A percentile compares a stretch with the other conserved stretches of the same genome.
These are phyloP conservation scores for Florisuga fusca DNA, from an alignment of 2,797 vertebrate species.

Conservation along the genomic window DNA sequence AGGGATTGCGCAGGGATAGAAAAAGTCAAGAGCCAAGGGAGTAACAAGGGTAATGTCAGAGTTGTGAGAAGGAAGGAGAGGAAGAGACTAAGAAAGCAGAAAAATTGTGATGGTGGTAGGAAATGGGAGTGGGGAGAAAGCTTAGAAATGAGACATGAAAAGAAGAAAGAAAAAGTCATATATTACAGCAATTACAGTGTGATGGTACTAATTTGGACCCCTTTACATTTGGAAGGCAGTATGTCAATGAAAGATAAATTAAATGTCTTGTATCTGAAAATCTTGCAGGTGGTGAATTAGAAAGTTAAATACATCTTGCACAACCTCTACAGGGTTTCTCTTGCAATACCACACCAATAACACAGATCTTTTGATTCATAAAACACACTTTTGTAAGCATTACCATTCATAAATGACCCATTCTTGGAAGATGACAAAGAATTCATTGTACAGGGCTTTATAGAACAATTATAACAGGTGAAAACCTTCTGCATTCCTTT, in stretches of 20 bases:
- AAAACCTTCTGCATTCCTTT: constrained; percentile 81
- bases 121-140: background rate
- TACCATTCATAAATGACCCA: constrained; percentile 69
- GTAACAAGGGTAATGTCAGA: background rate
- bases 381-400: constrained; percentile 58
- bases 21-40: background rate
- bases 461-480: constrained; percentile 79
- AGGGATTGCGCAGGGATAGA: background rate
- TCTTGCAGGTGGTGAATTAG: constrained; percentile 50
- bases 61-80: background rate
- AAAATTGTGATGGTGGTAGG: background rate
- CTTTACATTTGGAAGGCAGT: constrained; percentile 5
- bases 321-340: constrained; percentile 53
- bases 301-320: constrained; percentile 58
- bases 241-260: constrained; percentile 37
- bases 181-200: constrained; percentile 24
- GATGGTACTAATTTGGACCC: background rate
- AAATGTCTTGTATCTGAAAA: constrained; percentile 50
- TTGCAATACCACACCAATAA: constrained; percentile 58
- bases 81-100: background rate
- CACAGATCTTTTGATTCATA: constrained; percentile 63
- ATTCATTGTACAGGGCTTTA: constrained; percentile 63
- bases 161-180: background rate
- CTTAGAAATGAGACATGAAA: background rate
- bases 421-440: constrained; percentile 80